Base-by-base conservation (phyloP, 2,113 vertebrate species). In the Trichechus manatus region DNA sequence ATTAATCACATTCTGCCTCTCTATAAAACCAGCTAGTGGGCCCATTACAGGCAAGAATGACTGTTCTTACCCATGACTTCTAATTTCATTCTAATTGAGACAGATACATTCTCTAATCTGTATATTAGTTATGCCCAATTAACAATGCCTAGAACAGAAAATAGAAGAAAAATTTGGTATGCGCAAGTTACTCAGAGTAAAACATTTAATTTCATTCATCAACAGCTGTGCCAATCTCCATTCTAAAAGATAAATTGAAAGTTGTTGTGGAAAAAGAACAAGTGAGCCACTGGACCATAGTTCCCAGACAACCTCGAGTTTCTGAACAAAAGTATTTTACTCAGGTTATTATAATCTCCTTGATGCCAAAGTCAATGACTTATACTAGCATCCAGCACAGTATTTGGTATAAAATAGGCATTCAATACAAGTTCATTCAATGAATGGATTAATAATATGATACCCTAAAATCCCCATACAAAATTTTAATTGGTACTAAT, bases 101-200 rank as follows among this genome's bases (percentile, higher is more conserved):
- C 27, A 86, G 33, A 88, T 44, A 42, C 27, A 61, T 53, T 68
- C 74, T 94, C 59, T 42, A 59, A 93, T 64, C 75, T 82, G 91
- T 85, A 14, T 9, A 81, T 95, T 93, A 80, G 75, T 42, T 42
- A 87, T 39, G 75, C 31, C 3, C 78, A 89, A 50, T 95, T 93
- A 94, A 39, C 36, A 97, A 93, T 19, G 3, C 44, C 23, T 70
- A 2, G 29, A 42, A 59, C 66, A 53, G 59, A 82, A 91, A 87
- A 89, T 13, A 39, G 44, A 94, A 94, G 68, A 88, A 83, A 87
- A 79, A 53, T 66, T 36, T 39, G 74, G 3, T 39, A 70, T 36
- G 77, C 36, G 22, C 8, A 70, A 89, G 11, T 59, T 84, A 91
- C 25, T 56, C 44, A 23, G 15, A 53, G 59, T 20, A 53, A 93